Evolutionary conservation across 2,797 vertebrate species (phyloP).

Genomic region (Macropus fuliginosus): DNA sequence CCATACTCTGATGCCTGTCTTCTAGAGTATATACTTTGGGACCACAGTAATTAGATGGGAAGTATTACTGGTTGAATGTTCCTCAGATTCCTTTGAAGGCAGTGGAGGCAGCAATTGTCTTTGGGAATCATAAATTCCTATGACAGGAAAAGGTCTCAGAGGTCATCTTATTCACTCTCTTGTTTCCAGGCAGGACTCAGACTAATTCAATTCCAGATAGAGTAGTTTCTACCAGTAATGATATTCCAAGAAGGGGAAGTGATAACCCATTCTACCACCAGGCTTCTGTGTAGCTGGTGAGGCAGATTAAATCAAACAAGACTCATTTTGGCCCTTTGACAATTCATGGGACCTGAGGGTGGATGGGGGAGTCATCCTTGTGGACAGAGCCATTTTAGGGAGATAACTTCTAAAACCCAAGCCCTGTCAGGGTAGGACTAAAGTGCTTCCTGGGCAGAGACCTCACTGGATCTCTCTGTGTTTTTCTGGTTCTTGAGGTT

Average conservation of each 20-base stretch:
- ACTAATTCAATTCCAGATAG: conserved; percentile 32
- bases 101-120: neutral
- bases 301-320: neutral
- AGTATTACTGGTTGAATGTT: conserved; percentile 13
- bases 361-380: conserved; percentile 59
- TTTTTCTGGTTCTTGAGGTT: neutral
- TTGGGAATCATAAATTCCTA: neutral
- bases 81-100: neutral
- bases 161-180: neutral
- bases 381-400: neutral
- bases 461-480: neutral
- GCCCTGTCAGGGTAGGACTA: neutral
- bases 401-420: neutral
- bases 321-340: neutral
- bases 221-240: neutral
- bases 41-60: neutral
- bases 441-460: conserved; percentile 2
- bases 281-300: conserved; percentile 62
- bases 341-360: neutral
- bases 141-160: neutral
- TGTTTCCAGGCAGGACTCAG: neutral
- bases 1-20: neutral
- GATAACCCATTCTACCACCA: conserved; percentile 46
- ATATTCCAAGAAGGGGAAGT: conserved; percentile 24
- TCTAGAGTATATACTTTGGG: neutral